Base-by-base conservation (phyloP, 2,113 vertebrate species). In the Apistogramma diplotaenia region DNA sequence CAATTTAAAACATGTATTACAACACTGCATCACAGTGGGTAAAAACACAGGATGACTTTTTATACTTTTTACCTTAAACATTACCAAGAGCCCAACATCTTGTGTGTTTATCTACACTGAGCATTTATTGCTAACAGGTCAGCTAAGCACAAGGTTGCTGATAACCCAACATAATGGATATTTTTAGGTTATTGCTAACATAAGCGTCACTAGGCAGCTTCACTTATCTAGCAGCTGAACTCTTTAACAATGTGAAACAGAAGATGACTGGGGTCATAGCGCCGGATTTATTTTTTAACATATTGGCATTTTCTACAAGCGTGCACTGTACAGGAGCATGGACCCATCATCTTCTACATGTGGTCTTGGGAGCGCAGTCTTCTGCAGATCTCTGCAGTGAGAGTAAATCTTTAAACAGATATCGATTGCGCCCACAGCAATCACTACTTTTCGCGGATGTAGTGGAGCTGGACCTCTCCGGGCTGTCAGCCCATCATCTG, bases 161-260 rank as follows among this genome's bases (percentile, higher is more conserved):
- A 71, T 81, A 75, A 81, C 43, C 55, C 40, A 25, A 51, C 78
- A 80, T 84, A 65, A 90, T 73, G 72, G 56, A 61, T 94, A 94
- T 94, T 94, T 93, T 87, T 93, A 92, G 83, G 29, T 82, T 81
- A 85, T 16, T 79, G 59, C 76, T 11, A 82, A 29, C 59, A 58
- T 61, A 40, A 74, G 77, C 60, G 61, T 74, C 31, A 12, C 11
- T 72, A 49, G 15, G 57, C 61, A 23, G 82, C 65, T 87, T 90
- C 75, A 84, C 25, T 88, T 78, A 59, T 55, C 81, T 77, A 85
- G 76, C 87, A 91, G 84, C 78, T 85, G 90, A 87, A 90, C 55
- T 54, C 59, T 46, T 59, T 18, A 81, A 81, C 85, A 78, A 86
- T 87, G 89, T 89, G 87, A 87, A 89, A 89, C 70, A n/a, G 53